Conservation (phyloP, 1,140 invertebrate species). For the Apis mellifera region DNA sequence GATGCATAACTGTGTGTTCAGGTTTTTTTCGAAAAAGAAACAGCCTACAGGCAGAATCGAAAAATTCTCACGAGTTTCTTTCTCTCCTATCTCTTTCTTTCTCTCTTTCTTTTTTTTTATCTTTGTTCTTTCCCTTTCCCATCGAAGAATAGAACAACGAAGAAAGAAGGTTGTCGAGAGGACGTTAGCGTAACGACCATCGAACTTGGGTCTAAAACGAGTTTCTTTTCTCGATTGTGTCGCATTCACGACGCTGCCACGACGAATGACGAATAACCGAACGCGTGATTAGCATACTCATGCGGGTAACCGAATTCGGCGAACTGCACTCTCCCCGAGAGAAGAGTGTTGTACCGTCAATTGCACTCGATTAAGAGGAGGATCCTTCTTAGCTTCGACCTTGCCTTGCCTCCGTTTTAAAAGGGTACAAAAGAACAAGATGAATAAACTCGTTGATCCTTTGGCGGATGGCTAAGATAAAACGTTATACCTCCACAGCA, state of each 20-base stretch:
- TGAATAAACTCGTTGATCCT: slow-evolving; percentile 36
- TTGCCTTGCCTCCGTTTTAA: slow-evolving; percentile 39
- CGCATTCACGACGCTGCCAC: slow-evolving; percentile 8
- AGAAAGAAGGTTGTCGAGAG: slow-evolving; percentile 27
- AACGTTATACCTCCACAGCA: background rate
- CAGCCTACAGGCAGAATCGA: background rate
- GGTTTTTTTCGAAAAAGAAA: background rate
- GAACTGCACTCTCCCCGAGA: slow-evolving; percentile 22
- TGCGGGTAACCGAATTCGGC: slow-evolving; percentile 60
- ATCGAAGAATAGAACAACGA: background rate
- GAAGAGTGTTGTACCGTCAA: slow-evolving; percentile 17
- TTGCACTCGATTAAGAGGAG: slow-evolving; percentile 49
- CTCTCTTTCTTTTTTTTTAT: background rate
- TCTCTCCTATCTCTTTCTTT: background rate
- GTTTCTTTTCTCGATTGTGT: slow-evolving; percentile 48
- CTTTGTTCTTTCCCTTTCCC: background rate
- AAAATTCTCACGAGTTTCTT: slow-evolving; percentile 27
- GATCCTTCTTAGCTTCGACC: slow-evolving; percentile 39
- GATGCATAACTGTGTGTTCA: background rate
- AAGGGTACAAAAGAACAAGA: slow-evolving; percentile 35
- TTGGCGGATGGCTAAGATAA: slow-evolving; percentile 1
- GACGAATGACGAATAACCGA: slow-evolving; percentile 55
- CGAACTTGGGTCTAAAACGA: slow-evolving; percentile 48
- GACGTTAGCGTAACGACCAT: slow-evolving; percentile 54
- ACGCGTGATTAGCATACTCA: slow-evolving; percentile 58